phyloP scores from a whole-genome alignment of 2,797 vertebrate species.

The Odontamblyopus rebecca region DNA sequence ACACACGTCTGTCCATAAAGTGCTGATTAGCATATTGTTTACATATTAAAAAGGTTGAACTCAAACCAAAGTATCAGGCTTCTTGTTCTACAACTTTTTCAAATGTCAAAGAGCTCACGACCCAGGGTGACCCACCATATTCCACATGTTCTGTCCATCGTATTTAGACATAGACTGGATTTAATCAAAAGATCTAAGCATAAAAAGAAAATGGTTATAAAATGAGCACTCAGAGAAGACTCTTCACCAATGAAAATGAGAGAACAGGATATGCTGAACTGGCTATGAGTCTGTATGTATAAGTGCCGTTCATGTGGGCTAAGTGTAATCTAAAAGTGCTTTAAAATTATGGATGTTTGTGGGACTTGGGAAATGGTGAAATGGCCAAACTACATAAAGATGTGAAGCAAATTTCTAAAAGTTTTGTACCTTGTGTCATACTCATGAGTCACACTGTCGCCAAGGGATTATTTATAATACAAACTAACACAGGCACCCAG shows the following conservation, averaged over 20 bases:
- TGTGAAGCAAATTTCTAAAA: neutral
- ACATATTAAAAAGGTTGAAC: constrained; percentile 34
- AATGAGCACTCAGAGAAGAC: neutral
- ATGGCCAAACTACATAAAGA: neutral
- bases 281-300: no score
- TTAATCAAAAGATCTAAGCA: no score
- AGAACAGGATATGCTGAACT: neutral
- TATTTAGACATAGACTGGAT: neutral
- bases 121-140: neutral
- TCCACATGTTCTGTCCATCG: neutral
- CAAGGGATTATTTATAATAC: neutral
- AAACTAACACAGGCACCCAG: neutral
- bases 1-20: constrained; percentile 44
- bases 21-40: constrained; percentile 45
- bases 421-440: neutral
- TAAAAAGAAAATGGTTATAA: neutral
- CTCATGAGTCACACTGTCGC: no score
- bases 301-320: no score
- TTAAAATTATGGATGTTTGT: neutral
- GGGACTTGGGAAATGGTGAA: neutral
- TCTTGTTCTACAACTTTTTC: neutral
- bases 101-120: constrained; percentile 1
- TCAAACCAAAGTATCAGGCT: neutral
- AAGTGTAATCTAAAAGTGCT: no score
- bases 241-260: neutral